Conservation (phyloP, 2,113 vertebrate genomes). For the Seriola aureovittata region DNA sequence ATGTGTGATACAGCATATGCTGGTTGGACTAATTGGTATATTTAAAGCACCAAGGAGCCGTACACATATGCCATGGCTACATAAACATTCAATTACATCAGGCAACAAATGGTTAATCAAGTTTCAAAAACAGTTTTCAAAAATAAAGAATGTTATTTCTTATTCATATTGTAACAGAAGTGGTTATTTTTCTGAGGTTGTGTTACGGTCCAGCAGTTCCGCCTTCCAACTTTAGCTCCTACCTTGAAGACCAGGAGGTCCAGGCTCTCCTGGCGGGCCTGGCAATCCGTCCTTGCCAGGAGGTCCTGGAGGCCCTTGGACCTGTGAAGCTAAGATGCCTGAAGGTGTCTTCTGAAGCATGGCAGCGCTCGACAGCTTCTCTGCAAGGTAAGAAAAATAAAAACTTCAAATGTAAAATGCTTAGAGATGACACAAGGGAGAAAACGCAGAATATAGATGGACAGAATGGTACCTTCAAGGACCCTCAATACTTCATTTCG, state of each 20-base stretch:
- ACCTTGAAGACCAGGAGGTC: conserved; percentile 92
- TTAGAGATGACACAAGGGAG: neutral
- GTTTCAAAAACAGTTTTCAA: conserved; percentile 9
- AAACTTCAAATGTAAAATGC: neutral
- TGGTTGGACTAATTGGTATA: neutral
- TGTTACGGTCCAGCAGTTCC: conserved; percentile 35
- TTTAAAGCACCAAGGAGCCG: neutral
- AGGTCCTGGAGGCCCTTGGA: conserved; percentile 90
- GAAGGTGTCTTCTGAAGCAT: conserved; percentile 90
- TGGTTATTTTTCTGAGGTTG: conserved; percentile 30
- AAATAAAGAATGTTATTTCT: conserved; percentile 43
- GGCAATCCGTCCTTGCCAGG: conserved; percentile 93
- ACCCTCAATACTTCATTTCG: conserved; percentile 91
- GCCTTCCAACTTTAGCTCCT: conserved; percentile 69
- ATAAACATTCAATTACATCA: conserved; percentile 14
- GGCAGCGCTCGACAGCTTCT: conserved; percentile 86
- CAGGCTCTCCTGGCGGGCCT: conserved; percentile 91
- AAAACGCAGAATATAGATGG: neutral
- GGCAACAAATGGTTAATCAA: conserved; percentile 30
- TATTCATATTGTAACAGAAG: conserved; percentile 16
- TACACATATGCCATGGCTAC: neutral
- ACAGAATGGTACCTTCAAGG: conserved; percentile 90
- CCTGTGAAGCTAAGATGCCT: conserved; percentile 90
- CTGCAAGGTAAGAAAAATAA: conserved; percentile 53
- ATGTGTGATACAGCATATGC: conserved; percentile 2